Evolutionary conservation across 64 coral and sea anemone species (phyloP).

Genomic region (Pocillopora verrucosa): DNA sequence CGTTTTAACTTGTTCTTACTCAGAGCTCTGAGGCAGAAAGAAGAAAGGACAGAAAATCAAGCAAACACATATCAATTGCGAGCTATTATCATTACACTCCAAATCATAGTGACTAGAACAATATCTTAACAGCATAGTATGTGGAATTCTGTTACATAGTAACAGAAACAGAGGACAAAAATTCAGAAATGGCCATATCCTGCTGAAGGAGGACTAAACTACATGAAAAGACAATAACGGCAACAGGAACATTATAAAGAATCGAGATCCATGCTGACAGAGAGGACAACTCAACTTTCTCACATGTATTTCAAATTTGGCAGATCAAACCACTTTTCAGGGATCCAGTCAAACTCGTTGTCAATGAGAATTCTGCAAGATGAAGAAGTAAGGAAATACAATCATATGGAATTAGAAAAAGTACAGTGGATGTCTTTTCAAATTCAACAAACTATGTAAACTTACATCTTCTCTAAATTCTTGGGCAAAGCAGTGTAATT

Average conservation of each 20-base stretch:
- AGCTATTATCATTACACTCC: no score
- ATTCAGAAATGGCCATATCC: no score
- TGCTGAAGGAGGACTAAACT: no score
- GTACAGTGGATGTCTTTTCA: no score
- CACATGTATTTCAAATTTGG: slow-evolving; percentile 64
- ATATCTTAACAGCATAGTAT: no score
- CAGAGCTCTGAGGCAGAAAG: slow-evolving; percentile 11
- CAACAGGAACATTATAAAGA: no score
- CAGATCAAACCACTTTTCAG: slow-evolving; percentile 68
- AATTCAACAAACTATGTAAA: background rate
- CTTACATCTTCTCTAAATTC: slow-evolving; percentile 75
- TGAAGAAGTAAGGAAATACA: background rate
- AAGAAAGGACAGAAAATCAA: background rate
- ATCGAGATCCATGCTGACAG: no score
- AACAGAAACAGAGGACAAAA: no score
- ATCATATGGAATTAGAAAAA: background rate
- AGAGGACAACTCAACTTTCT: background rate
- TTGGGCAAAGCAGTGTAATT: slow-evolving; percentile 75
- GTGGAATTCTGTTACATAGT: no score
- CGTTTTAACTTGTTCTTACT: slow-evolving; percentile 57
- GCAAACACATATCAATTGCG: background rate
- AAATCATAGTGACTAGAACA: no score
- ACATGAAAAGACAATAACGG: no score
- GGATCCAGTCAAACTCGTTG: slow-evolving; percentile 63
- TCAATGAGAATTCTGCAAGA: slow-evolving; percentile 52